phyloP scores from a whole-genome alignment of 2,797 vertebrate species.

The Microcaecilia unicolor region DNA sequence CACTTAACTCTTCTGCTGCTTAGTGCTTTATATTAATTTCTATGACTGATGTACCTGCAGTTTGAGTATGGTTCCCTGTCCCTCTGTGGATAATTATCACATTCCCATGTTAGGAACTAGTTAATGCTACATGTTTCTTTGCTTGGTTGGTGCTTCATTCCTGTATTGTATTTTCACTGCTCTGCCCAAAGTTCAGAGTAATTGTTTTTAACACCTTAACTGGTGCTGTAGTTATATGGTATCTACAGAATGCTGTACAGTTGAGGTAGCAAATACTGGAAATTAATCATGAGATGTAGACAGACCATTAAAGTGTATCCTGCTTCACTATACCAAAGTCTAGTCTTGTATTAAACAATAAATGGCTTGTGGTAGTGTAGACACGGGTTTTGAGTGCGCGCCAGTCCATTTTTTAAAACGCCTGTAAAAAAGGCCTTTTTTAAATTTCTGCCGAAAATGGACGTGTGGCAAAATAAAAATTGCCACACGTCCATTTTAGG shows the following conservation, averaged over 20 bases:
- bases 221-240: slow-evolving; percentile 35
- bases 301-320: too few species aligned
- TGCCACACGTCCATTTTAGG: too few species aligned
- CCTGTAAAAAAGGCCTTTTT: too few species aligned
- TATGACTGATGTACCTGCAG: slow-evolving; percentile 5
- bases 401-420: too few species aligned
- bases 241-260: slow-evolving; percentile 32
- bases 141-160: slow-evolving; percentile 5
- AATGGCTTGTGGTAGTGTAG: too few species aligned
- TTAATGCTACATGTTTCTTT: not conserved
- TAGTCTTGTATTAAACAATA: too few species aligned
- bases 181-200: slow-evolving; percentile 12
- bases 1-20: not conserved
- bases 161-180: slow-evolving; percentile 13
- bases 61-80: slow-evolving; percentile 1
- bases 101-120: slow-evolving; percentile 6
- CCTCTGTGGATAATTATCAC: slow-evolving; percentile 10
- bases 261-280: too few species aligned
- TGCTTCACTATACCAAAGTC: too few species aligned
- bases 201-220: slow-evolving; percentile 32
- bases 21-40: not conserved
- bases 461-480: too few species aligned
- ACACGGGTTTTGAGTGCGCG: too few species aligned
- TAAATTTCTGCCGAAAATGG: too few species aligned
- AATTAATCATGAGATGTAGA: too few species aligned